Conservation (phyloP, 2,888 invertebrate genomes). For the Stenurella melanura region DNA sequence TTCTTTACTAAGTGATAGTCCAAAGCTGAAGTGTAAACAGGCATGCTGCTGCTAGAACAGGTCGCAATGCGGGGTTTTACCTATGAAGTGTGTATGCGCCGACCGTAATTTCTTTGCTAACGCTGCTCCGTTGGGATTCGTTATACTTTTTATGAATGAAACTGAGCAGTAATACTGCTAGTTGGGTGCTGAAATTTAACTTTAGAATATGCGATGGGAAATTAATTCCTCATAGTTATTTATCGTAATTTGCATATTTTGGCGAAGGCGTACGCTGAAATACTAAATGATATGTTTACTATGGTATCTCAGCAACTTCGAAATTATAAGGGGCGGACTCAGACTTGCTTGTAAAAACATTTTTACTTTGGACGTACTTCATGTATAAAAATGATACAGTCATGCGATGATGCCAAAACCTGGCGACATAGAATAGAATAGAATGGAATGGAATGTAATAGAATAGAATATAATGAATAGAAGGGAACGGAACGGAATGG, state of each 20-base stretch:
- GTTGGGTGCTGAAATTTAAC: not conserved
- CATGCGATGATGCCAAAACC: too few relatives aligned
- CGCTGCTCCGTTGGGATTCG: not conserved
- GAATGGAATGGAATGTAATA: too few relatives aligned
- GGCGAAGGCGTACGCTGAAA: too few relatives aligned
- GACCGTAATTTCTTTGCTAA: slow-evolving; percentile 28
- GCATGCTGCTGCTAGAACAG: slow-evolving; percentile 29
- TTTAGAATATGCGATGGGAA: not conserved
- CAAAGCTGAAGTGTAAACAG: slow-evolving; percentile 33
- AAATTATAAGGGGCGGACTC: too few relatives aligned
- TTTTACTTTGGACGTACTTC: too few relatives aligned
- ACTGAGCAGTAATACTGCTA: slow-evolving; percentile 4
- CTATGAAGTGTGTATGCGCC: slow-evolving; percentile 40
- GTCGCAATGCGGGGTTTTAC: slow-evolving; percentile 46
- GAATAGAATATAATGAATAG: too few relatives aligned
- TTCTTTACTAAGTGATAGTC: slow-evolving; percentile 47
- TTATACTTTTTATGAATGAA: slow-evolving; percentile 1
- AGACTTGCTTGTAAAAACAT: too few relatives aligned
- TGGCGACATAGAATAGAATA: too few relatives aligned
- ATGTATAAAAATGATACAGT: too few relatives aligned
- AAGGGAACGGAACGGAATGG: too few relatives aligned
- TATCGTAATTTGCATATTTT: not conserved
- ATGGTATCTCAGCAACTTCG: too few relatives aligned
- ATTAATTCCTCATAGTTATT: slow-evolving; percentile 17
- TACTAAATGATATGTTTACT: too few relatives aligned